Evolutionary conservation across 2,797 vertebrate species (phyloP).

Genomic region (Xyrichtys novacula): DNA sequence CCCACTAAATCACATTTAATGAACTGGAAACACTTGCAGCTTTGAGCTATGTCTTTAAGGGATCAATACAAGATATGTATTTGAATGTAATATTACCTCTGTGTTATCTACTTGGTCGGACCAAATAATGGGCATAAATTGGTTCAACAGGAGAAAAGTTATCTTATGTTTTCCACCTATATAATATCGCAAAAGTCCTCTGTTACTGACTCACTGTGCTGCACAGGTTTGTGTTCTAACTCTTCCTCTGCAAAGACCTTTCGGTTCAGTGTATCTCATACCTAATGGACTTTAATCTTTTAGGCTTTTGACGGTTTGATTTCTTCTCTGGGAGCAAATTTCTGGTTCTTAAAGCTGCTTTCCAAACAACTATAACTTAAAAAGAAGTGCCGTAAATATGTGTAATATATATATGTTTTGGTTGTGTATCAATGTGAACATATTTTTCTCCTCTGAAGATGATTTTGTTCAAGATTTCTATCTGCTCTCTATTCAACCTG

Average conservation of each 20-base stretch:
- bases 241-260: constrained; percentile 31
- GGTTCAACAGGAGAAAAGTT: constrained; percentile 6
- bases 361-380: constrained; percentile 21
- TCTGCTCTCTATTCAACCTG: constrained; percentile 45
- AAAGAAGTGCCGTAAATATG: constrained; percentile 69
- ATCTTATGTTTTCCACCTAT: constrained; percentile 2
- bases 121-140: constrained; percentile 14
- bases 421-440: constrained; percentile 47
- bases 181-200: constrained; percentile 4
- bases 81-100: constrained; percentile 17
- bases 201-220: constrained; percentile 29
- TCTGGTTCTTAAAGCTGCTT: constrained; percentile 58
- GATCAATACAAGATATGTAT: constrained; percentile 18
- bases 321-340: constrained; percentile 57
- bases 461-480: constrained; percentile 50
- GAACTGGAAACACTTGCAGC: constrained; percentile 20
- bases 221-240: constrained; percentile 22
- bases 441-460: constrained; percentile 36
- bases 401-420: constrained; percentile 35
- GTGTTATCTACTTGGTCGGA: constrained; percentile 18
- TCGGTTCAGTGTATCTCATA: constrained; percentile 14
- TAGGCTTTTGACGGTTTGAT: constrained; percentile 41
- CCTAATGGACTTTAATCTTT: constrained; percentile 32
- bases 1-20: constrained; percentile 4
- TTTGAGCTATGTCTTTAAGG: constrained; percentile 16